A percentile compares a stretch with the other conserved stretches of the same genome.
These are phyloP conservation scores for Azorinus chamasolen DNA, from an alignment of 2,888 invertebrate genomes.

Conservation along the genomic window DNA sequence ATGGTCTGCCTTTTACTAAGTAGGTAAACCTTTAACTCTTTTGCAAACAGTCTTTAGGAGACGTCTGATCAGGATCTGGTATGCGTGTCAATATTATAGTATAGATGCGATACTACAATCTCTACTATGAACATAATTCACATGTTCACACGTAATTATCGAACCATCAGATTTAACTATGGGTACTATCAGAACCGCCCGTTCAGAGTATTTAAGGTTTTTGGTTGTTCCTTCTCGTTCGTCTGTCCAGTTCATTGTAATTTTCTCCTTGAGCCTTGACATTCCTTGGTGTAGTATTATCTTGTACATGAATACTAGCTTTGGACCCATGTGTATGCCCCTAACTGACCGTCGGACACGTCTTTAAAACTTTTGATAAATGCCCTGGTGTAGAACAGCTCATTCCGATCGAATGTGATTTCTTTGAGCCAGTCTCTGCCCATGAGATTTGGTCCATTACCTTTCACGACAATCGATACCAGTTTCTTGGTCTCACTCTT, in stretches of 20 bases:
- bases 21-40: no score
- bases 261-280: neutral
- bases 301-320: no score
- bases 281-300: no score
- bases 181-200: conserved; percentile 12
- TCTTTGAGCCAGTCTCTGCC: conserved; percentile 32
- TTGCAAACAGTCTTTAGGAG: no score
- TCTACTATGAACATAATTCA: no score
- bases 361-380: neutral
- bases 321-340: neutral
- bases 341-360: neutral
- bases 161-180: conserved; percentile 5
- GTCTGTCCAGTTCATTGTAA: neutral
- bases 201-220: conserved; percentile 5
- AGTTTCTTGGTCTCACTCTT: neutral
- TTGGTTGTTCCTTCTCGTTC: neutral
- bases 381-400: conserved; percentile 1
- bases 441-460: conserved; percentile 19
- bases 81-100: no score
- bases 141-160: conserved; percentile 15
- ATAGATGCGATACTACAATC: no score
- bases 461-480: neutral
- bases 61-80: no score
- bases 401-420: conserved; percentile 10
- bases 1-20: no score